Percentiles rank a stretch among this genome's conserved stretches.
phyloP scores from a whole-genome alignment of 2,888 invertebrate genomes.

The Selenia dentaria region DNA sequence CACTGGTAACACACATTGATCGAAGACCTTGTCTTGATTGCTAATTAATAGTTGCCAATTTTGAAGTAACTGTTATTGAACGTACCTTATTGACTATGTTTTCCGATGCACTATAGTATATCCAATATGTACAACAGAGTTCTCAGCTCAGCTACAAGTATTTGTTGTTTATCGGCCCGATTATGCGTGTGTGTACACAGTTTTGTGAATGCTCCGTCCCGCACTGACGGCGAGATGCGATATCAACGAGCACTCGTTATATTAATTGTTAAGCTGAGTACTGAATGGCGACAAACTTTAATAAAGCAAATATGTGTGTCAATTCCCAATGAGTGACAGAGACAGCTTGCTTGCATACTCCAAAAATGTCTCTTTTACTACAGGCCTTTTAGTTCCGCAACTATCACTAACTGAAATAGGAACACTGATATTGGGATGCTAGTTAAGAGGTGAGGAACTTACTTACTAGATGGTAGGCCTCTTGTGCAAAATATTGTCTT shows the following conservation, averaged over 20 bases:
- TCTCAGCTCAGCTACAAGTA: not conserved
- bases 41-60: too few relatives aligned
- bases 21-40: too few relatives aligned
- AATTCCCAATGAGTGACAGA: conserved; percentile 1
- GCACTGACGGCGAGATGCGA: conserved; percentile 28
- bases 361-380: too few relatives aligned
- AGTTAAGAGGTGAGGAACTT: too few relatives aligned
- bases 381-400: too few relatives aligned
- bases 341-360: too few relatives aligned
- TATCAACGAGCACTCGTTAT: conserved; percentile 34
- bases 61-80: too few relatives aligned
- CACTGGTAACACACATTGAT: too few relatives aligned
- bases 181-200: not conserved
- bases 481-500: too few relatives aligned
- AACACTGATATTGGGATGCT: too few relatives aligned
- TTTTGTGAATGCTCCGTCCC: conserved; percentile 2
- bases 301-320: conserved; percentile 2
- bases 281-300: conserved; percentile 26
- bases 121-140: not conserved
- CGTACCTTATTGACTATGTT: conserved; percentile 5
- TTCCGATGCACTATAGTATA: not conserved
- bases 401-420: too few relatives aligned
- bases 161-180: conserved; percentile 1
- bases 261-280: conserved; percentile 45
- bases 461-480: too few relatives aligned